Evolutionary conservation across 2,797 vertebrate genomes (phyloP).

Genomic region (Emys orbicularis): DNA sequence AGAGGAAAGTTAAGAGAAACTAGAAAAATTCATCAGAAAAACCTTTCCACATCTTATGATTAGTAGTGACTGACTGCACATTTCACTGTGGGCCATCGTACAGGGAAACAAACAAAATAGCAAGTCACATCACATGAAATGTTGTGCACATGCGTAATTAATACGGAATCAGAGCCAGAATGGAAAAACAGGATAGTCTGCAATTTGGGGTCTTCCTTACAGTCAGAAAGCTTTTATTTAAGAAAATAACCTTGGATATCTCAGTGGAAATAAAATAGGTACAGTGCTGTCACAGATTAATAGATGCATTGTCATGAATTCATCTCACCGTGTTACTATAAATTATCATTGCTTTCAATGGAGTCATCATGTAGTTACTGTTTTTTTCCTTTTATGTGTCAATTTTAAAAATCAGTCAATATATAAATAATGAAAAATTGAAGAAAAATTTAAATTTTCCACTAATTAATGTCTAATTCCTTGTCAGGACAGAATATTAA

Average conservation of each 20-base stretch:
- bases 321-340: background rate
- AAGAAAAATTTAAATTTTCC: background rate
- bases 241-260: background rate
- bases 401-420: background rate
- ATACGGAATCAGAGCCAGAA: background rate
- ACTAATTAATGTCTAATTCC: background rate
- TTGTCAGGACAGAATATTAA: background rate
- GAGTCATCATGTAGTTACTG: fast-evolving
- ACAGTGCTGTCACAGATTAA: background rate
- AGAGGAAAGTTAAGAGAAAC: background rate
- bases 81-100: background rate
- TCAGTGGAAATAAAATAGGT: background rate
- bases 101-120: background rate
- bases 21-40: background rate
- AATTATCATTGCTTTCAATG: background rate
- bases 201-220: background rate
- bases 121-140: background rate
- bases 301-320: background rate
- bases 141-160: background rate
- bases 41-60: background rate
- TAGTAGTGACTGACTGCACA: background rate
- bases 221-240: background rate
- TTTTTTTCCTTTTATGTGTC: background rate
- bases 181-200: background rate
- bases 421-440: background rate